Evolutionary conservation across 2,113 vertebrate species (phyloP), one percentile per base, ranked within the genome.

Genomic region (Datnioides undecimradiatus): DNA sequence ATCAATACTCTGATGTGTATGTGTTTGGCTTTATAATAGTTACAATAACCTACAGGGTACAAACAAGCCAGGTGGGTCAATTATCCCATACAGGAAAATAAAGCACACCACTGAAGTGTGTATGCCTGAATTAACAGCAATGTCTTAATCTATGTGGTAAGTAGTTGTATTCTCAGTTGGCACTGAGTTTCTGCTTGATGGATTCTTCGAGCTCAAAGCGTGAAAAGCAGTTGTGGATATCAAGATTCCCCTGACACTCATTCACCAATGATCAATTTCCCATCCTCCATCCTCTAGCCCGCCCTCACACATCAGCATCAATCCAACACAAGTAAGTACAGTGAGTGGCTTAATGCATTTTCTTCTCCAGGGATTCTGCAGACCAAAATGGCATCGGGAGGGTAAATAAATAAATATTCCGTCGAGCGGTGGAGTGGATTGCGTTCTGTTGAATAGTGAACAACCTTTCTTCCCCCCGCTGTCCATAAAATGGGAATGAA

Each of bases 231-330:
- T 83, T 86, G 81, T 77, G 88, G 77, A 88, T 85, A 79, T 87
- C 78, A 52, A 79, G 68, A 86, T 80, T 91, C 93, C 91, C 90
- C 84, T 55, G 92, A 90, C 86, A 70, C 91, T 85, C 86, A 84
- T 93, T 91, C 90, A 83, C 73, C 65, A 4, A 87, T 92, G 91
- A 94, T 94, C 91, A 93, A 93, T 94, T 91, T 90, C 85, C 87
- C 84, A 88, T 88, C 84, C 73, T 83, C 76, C 87, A 71, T 87
- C 89, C 79, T 59, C 59, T 66, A 75, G 76, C 57, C 86, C 88
- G 86, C 89, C 87, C 83, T 82, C 77, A 70, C 87, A 82, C 79
- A 91, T 90, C 91, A 88, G 80, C 87, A 85, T 92, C 91, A 90
- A 83, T 90, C 86, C 83, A 64, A 58, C 80, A 82, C 87, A 76